Evolutionary conservation across 1,140 invertebrate genomes (phyloP).

Genomic region (Luehdorfia chinensis): DNA sequence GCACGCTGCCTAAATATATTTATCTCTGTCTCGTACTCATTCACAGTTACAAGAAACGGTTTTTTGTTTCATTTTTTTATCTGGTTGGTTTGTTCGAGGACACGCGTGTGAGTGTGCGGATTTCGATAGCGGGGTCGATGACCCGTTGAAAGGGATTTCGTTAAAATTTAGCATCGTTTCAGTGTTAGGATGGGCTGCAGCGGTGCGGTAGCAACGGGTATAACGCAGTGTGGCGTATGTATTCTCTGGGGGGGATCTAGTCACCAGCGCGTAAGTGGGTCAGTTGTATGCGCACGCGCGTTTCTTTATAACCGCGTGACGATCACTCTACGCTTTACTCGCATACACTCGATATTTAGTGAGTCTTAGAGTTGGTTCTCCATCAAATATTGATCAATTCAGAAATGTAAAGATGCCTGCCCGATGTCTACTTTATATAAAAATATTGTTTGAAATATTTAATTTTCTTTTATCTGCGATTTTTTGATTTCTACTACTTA

Average conservation of each 20-base stretch:
- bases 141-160: slow-evolving; percentile 70
- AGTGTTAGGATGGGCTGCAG: slow-evolving; percentile 55
- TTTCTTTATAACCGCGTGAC: slow-evolving; percentile 42
- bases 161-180: slow-evolving; percentile 57
- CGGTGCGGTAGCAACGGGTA: slow-evolving; percentile 40
- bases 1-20: slow-evolving; percentile 68
- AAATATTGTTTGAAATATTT: no score
- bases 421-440: no score
- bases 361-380: no score
- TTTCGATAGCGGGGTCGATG: slow-evolving; percentile 73
- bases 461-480: no score
- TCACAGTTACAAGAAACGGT: slow-evolving; percentile 53
- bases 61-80: slow-evolving; percentile 73
- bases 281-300: slow-evolving; percentile 60
- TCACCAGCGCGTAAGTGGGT: slow-evolving; percentile 55
- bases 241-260: slow-evolving; percentile 45
- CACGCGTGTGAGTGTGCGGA: slow-evolving; percentile 71
- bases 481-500: no score
- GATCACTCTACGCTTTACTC: slow-evolving; percentile 13
- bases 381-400: no score
- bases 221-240: slow-evolving; percentile 39
- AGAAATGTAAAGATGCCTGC: no score
- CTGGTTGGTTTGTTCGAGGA: slow-evolving; percentile 53
- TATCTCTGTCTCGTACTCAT: slow-evolving; percentile 70
- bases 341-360: neutral